Evolutionary conservation across 2,797 vertebrate genomes (phyloP), one percentile per base, ranked within the genome.

Genomic region (Leptatherina wallacei): DNA sequence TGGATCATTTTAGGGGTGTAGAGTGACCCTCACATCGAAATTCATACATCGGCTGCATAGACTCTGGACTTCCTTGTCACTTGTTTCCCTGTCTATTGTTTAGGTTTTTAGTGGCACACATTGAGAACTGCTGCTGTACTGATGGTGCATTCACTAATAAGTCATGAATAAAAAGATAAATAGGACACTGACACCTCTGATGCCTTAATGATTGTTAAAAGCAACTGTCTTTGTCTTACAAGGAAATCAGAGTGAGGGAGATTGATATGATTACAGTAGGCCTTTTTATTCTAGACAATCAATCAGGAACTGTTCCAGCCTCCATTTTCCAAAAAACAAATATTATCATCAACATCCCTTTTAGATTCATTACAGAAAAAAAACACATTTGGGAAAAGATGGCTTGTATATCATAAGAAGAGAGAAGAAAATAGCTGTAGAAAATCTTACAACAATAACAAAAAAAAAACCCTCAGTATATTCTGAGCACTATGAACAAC

Each of bases 311-410:
- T 49, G 47, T 20, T 22, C 47, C 47, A 22, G n/a, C 9, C 47
- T 22, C 2, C 49, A 24, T 20, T 51, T 52, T 65, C 12, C 16
- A n/a, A 16, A 36, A 22, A 51, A 2, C 27, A 61, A 29, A 24
- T 42, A 71, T 68, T 20, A 76, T 36, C 47, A 63, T 68, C 58
- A 62, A 62, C 14, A 12, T 27, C 1, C 18, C 35, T 54, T 74
- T 70, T 42, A 36, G 42, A 68, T 59, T 74, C 16, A 68, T 61
- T 20, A 40, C 27, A 65, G 30, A n/a, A n/a, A 27, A 61, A 52
- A 30, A 44, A 27, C 52, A 54, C 32, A 57, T 27, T 29, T 22
- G 3, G 24, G 8, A 51, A 5, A 56, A 56, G 8, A 3, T 54
- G 47, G 0, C 0, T 13, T 9, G 22, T 14, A 22, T 35, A n/a